These are phyloP conservation scores for Phytoseiulus persimilis DNA, from an alignment of 2,888 invertebrate genomes.

Conservation along the genomic window DNA sequence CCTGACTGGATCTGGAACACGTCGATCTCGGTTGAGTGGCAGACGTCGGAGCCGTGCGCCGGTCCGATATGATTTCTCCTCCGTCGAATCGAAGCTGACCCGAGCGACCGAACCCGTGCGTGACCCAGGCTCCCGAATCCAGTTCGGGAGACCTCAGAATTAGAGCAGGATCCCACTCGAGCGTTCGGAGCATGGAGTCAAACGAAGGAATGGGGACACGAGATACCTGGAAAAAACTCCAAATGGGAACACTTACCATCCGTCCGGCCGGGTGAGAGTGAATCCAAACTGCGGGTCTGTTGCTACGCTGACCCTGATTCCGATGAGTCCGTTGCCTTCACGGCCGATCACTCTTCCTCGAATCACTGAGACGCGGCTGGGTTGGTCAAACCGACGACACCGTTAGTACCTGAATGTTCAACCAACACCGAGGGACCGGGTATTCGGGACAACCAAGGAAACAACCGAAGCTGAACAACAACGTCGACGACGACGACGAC, in stretches of 20 bases:
- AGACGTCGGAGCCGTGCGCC: not conserved
- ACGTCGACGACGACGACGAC: not conserved
- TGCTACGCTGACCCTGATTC: constrained; percentile 86
- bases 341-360: constrained; percentile 85
- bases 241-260: constrained; percentile 48
- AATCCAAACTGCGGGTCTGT: constrained; percentile 84
- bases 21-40: not conserved
- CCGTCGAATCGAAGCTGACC: not conserved
- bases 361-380: constrained; percentile 91
- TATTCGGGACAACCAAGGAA: not conserved
- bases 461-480: not conserved
- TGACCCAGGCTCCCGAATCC: not conserved
- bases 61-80: not conserved
- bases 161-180: no score
- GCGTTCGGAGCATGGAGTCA: no score
- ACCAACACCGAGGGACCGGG: constrained; percentile 46
- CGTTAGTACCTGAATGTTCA: constrained; percentile 41
- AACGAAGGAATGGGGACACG: no score
- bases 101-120: not conserved
- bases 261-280: constrained; percentile 62
- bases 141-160: no score
- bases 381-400: constrained; percentile 46
- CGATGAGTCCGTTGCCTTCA: constrained; percentile 84
- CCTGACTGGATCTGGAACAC: not conserved
- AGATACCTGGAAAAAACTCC: no score